Conservation (phyloP, 1,140 invertebrate genomes). For the Drosophila subobscura region DNA sequence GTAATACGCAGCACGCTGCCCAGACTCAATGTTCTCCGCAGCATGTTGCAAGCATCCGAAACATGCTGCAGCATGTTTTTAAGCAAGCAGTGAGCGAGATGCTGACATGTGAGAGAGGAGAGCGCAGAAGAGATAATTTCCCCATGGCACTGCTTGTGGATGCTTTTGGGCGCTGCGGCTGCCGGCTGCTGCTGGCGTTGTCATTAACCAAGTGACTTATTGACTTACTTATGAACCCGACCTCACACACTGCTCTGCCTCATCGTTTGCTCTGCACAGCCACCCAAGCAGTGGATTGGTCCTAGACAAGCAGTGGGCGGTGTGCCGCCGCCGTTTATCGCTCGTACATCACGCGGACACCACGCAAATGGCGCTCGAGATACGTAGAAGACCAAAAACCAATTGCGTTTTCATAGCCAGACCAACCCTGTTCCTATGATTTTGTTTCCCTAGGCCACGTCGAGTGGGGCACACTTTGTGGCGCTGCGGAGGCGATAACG, state of each 20-base stretch:
- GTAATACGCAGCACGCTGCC: too few species aligned
- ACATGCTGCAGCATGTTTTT: not conserved
- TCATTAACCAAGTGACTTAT: slow-evolving; percentile 79
- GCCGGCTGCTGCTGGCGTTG: slow-evolving; percentile 45
- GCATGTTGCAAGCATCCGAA: too few species aligned
- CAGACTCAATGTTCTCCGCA: too few species aligned
- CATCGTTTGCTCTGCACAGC: not conserved
- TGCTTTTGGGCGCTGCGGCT: slow-evolving; percentile 8
- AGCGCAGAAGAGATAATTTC: slow-evolving; percentile 32
- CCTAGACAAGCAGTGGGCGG: not conserved
- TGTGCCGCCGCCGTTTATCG: slow-evolving; percentile 37
- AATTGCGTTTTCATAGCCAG: slow-evolving; percentile 60
- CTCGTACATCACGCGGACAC: slow-evolving; percentile 57
- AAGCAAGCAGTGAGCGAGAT: slow-evolving; percentile 9
- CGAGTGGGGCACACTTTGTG: slow-evolving; percentile 57
- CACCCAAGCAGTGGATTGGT: slow-evolving; percentile 8
- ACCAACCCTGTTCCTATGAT: slow-evolving; percentile 1
- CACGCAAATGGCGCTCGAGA: slow-evolving; percentile 49
- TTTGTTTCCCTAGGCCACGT: not conserved
- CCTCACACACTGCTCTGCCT: slow-evolving; percentile 55
- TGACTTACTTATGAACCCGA: slow-evolving; percentile 80
- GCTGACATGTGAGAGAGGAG: not conserved
- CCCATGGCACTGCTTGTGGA: slow-evolving; percentile 10
- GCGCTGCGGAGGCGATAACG: slow-evolving; percentile 51
- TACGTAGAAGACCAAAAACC: slow-evolving; percentile 36